phyloP scores from a whole-genome alignment of 2,797 vertebrate species.

The Sternarchorhynchus goeldii region DNA sequence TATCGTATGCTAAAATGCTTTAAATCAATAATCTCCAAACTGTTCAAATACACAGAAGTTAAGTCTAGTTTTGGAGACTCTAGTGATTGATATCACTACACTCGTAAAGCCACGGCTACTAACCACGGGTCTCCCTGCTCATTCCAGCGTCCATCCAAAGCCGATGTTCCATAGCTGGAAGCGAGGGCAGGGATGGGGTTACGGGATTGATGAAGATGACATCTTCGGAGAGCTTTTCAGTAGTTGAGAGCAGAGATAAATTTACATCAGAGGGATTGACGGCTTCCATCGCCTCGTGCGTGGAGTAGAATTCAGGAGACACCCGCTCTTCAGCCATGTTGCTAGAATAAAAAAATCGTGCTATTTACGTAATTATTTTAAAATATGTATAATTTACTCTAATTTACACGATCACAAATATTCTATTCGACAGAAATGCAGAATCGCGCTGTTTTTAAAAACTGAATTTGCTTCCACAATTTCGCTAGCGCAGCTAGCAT shows the following conservation, averaged over 20 bases:
- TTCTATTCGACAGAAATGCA: too few relatives aligned
- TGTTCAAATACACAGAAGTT: neutral
- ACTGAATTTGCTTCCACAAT: too few relatives aligned
- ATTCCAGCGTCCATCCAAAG: constrained; percentile 1
- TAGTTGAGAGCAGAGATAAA: constrained; percentile 21
- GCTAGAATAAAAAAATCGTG: neutral
- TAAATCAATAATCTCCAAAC: neutral
- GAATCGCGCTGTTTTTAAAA: too few relatives aligned
- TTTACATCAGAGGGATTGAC: constrained; percentile 2
- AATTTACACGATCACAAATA: too few relatives aligned
- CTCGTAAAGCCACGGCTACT: neutral
- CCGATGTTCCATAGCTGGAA: constrained; percentile 5
- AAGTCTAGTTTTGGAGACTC: too few relatives aligned
- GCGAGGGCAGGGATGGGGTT: constrained; percentile 18
- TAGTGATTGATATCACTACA: too few relatives aligned
- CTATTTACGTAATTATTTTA: neutral
- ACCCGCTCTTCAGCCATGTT: constrained; percentile 10
- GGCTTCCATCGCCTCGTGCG: constrained; percentile 13
- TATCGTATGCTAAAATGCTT: too few relatives aligned
- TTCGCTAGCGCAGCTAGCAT: too few relatives aligned
- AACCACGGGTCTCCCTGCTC: constrained; percentile 8
- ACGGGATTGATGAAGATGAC: constrained; percentile 31
- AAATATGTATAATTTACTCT: too few relatives aligned
- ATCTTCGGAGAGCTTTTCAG: constrained; percentile 29
- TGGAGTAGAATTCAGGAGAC: neutral